These are phyloP conservation scores for Sesamia nonagrioides DNA, from an alignment of 1,140 invertebrate species.

Conservation along the genomic window DNA sequence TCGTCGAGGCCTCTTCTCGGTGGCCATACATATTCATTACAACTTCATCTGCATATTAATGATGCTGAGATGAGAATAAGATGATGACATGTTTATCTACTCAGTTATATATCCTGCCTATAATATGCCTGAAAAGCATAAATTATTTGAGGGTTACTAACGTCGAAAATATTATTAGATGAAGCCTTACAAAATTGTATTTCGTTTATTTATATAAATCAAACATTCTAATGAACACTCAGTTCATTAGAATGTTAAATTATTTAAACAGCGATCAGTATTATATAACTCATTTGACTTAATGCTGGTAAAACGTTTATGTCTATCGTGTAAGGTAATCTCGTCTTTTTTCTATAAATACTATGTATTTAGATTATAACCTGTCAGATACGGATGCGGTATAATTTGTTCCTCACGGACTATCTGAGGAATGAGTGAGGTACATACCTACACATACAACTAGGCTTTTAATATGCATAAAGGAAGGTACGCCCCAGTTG, in stretches of 20 bases:
- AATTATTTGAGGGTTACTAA: neutral
- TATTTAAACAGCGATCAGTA: neutral
- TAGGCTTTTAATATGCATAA: slow-evolving; percentile 10
- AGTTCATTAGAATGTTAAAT: neutral
- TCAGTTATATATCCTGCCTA: slow-evolving; percentile 38
- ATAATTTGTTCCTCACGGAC: neutral
- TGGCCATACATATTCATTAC: slow-evolving; percentile 72
- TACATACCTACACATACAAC: neutral
- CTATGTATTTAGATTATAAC: no score
- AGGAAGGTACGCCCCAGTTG: slow-evolving; percentile 11
- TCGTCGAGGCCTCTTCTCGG: slow-evolving; percentile 67
- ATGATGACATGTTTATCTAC: slow-evolving; percentile 53
- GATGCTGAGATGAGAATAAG: slow-evolving; percentile 59
- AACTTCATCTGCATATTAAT: slow-evolving; percentile 73
- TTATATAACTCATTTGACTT: neutral
- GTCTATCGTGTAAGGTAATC: no score
- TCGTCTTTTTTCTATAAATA: no score
- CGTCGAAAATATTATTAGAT: neutral
- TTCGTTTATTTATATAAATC: neutral
- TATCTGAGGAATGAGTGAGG: neutral
- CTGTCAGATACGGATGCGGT: neutral
- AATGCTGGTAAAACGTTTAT: no score
- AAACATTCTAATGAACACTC: no score
- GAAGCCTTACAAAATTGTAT: neutral
- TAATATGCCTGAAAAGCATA: slow-evolving; percentile 39